Conservation (phyloP, 2,797 vertebrate species). For the Oreochromis mossambicus region DNA sequence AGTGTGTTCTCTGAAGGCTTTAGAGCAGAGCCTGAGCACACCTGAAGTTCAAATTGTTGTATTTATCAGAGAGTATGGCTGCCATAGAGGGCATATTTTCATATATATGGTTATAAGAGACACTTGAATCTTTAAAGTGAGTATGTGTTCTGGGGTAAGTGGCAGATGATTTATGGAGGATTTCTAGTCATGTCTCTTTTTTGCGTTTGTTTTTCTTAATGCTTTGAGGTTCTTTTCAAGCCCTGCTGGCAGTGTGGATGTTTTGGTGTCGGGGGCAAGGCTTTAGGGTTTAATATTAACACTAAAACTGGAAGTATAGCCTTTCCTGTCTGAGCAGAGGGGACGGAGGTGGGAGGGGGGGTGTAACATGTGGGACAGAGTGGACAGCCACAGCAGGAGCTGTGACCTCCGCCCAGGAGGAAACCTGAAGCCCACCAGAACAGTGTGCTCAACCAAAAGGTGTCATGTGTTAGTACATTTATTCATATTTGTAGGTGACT, state of each 20-base stretch:
- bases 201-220: not conserved
- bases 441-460: not conserved
- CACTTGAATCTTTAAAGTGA: not conserved
- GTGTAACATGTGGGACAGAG: not conserved
- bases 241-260: not conserved
- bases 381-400: not conserved
- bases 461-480: not conserved
- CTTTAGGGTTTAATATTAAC: not conserved
- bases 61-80: not conserved
- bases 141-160: not conserved
- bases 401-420: not conserved
- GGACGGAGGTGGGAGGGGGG: accelerated
- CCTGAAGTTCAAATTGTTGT: not conserved
- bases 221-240: not conserved
- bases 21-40: not conserved
- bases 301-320: not conserved
- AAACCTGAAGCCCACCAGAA: not conserved
- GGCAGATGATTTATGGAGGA: not conserved
- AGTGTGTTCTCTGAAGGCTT: not conserved
- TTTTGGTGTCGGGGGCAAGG: not conserved
- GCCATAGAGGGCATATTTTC: not conserved
- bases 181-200: not conserved
- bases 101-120: not conserved
- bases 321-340: not conserved
- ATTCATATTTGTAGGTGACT: not conserved